These are phyloP conservation scores for Oncorhynchus tshawytscha DNA, from an alignment of 2,113 vertebrate species.

Conservation along the genomic window DNA sequence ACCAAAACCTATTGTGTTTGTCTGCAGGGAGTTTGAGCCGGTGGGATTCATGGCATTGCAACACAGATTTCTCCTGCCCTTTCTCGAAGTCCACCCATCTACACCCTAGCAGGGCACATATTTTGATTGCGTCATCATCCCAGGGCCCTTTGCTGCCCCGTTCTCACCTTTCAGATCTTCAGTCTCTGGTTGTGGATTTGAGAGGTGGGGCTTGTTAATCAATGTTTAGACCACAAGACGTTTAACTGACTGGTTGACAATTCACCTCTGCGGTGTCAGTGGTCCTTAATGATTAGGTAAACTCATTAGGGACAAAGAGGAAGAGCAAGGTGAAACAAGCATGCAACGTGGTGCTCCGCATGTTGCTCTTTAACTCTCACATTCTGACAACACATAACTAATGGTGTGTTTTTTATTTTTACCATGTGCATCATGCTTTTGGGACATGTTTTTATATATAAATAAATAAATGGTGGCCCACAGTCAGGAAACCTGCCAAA, in stretches of 20 bases:
- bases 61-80: neutral
- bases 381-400: no score
- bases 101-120: conserved; percentile 11
- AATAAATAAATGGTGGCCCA: no score
- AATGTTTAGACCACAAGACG: conserved; percentile 7
- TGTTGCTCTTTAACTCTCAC: no score
- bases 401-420: no score
- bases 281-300: conserved; percentile 31
- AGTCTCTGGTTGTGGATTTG: no score
- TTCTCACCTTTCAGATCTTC: neutral
- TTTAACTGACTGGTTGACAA: conserved; percentile 7
- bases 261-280: neutral
- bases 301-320: neutral
- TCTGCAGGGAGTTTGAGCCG: conserved; percentile 9
- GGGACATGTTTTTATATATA: no score
- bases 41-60: neutral
- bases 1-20: conserved; percentile 17
- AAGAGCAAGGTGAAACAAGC: no score
- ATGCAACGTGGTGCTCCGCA: no score
- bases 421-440: no score
- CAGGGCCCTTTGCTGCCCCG: neutral
- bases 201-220: conserved; percentile 21
- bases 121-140: neutral
- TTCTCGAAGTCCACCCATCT: neutral
- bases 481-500: no score